A percentile compares a stretch with the other conserved stretches of the same genome.
phyloP scores from a whole-genome alignment of 1,140 invertebrate species.

The Euwallacea similis region DNA sequence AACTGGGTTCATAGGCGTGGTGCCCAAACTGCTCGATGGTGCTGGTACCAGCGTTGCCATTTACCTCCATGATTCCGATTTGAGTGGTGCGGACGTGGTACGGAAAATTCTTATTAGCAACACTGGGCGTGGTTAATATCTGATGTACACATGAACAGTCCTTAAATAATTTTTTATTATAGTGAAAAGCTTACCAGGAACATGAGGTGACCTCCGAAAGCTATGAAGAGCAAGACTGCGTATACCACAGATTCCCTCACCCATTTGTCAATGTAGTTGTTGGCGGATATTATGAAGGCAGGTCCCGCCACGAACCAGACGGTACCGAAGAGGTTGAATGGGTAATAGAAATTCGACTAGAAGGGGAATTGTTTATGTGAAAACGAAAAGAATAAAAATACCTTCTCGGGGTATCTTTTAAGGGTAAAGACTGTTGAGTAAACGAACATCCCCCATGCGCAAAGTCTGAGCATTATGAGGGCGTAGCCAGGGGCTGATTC shows the following conservation, averaged over 20 bases:
- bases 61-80: slow-evolving; percentile 67
- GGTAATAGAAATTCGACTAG: slow-evolving; percentile 69
- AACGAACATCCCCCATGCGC: slow-evolving; percentile 83
- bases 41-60: slow-evolving; percentile 56
- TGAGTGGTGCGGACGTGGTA: slow-evolving; percentile 85
- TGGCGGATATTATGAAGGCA: slow-evolving; percentile 77
- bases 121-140: slow-evolving; percentile 76
- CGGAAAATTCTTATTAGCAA: slow-evolving; percentile 83
- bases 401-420: slow-evolving; percentile 82
- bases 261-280: slow-evolving; percentile 84
- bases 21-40: slow-evolving; percentile 64
- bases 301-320: slow-evolving; percentile 83
- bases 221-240: slow-evolving; percentile 74
- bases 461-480: slow-evolving; percentile 72
- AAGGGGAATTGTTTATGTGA: slow-evolving; percentile 51
- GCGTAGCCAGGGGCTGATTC: slow-evolving; percentile 87
- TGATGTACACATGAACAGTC: slow-evolving; percentile 54
- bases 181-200: slow-evolving; percentile 65
- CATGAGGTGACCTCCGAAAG: slow-evolving; percentile 75
- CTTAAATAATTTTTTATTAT: neutral
- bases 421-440: slow-evolving; percentile 80
- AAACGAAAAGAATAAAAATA: slow-evolving; percentile 32
- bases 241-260: slow-evolving; percentile 87
- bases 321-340: slow-evolving; percentile 78
- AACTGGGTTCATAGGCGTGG: slow-evolving; percentile 63